Evolutionary conservation across 37 sponge, comb jelly and placozoan species (phyloP).

Genomic region (Spongilla lacustris): DNA sequence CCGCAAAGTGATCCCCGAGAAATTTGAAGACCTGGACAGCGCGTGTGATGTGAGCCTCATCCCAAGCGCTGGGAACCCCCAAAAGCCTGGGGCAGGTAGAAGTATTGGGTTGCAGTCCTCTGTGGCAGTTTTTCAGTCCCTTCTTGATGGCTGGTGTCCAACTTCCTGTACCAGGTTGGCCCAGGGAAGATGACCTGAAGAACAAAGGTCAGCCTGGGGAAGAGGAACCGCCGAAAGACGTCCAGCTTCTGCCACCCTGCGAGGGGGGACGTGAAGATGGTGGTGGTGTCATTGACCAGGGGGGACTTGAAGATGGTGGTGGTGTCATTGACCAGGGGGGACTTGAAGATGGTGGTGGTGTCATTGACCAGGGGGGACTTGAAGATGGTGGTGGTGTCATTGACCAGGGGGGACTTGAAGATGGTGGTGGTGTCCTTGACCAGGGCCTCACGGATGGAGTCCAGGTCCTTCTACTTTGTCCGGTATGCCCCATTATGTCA

Average conservation of each 20-base stretch:
- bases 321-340: not conserved
- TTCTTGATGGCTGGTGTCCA: not conserved
- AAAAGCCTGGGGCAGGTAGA: not conserved
- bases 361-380: not conserved
- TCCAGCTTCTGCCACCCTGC: conserved; percentile 16
- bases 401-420: not conserved
- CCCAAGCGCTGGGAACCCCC: not conserved
- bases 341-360: not conserved
- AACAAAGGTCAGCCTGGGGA: not conserved
- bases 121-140: not conserved
- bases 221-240: not conserved
- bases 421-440: not conserved
- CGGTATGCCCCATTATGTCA: not conserved
- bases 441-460: not conserved
- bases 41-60: not conserved
- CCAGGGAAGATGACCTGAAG: not conserved
- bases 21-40: not conserved
- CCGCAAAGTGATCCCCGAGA: too few species aligned
- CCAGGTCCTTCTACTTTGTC: not conserved
- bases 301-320: not conserved
- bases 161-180: not conserved
- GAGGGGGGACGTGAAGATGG: not conserved
- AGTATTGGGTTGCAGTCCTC: not conserved
- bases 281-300: not conserved
- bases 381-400: not conserved